A percentile compares a stretch with the other conserved stretches of the same genome.
These are phyloP conservation scores for Achatina immaculata DNA, from an alignment of 1,140 invertebrate genomes.

Conservation along the genomic window DNA sequence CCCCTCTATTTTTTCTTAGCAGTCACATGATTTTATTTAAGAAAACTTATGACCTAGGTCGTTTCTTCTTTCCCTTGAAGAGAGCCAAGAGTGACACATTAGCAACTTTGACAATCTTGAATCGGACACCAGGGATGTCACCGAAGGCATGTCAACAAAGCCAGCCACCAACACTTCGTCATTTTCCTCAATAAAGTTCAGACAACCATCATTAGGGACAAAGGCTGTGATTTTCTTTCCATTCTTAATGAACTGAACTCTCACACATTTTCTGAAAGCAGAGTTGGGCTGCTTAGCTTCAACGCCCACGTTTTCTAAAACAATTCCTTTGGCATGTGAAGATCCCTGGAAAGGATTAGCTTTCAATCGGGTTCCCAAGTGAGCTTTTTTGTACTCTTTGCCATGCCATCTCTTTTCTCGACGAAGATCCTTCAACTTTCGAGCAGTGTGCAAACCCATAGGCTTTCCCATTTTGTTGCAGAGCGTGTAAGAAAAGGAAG, in stretches of 20 bases:
- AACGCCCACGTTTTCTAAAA: slow-evolving; percentile 99
- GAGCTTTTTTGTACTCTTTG: slow-evolving; percentile 99
- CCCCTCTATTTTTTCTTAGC: no score
- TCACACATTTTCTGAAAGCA: slow-evolving; percentile 98
- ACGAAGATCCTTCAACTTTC: slow-evolving; percentile 97
- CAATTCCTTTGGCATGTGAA: slow-evolving; percentile 99
- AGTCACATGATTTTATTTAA: no score
- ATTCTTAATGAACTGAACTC: slow-evolving; percentile 99
- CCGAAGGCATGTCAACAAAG: slow-evolving; percentile 99
- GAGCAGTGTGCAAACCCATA: slow-evolving; percentile 96
- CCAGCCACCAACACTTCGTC: slow-evolving; percentile 99
- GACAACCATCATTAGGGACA: slow-evolving; percentile 98
- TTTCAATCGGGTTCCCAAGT: slow-evolving; percentile 99
- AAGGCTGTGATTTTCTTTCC: slow-evolving; percentile 99
- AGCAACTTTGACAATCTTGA: slow-evolving; percentile 98
- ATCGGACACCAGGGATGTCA: slow-evolving; percentile 96
- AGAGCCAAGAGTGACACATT: slow-evolving; percentile 98
- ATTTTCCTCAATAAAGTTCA: slow-evolving; percentile 99
- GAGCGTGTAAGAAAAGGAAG: no score
- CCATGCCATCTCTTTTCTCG: slow-evolving; percentile 99
- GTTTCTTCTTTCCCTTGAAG: slow-evolving; percentile 99
- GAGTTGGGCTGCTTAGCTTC: slow-evolving; percentile 99
- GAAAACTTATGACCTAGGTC: slow-evolving; percentile 99
- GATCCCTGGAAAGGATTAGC: slow-evolving; percentile 99
- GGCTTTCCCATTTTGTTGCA: slow-evolving; percentile 88